Conservation (phyloP, 2,797 vertebrate genomes). For the Gouania willdenowi region DNA sequence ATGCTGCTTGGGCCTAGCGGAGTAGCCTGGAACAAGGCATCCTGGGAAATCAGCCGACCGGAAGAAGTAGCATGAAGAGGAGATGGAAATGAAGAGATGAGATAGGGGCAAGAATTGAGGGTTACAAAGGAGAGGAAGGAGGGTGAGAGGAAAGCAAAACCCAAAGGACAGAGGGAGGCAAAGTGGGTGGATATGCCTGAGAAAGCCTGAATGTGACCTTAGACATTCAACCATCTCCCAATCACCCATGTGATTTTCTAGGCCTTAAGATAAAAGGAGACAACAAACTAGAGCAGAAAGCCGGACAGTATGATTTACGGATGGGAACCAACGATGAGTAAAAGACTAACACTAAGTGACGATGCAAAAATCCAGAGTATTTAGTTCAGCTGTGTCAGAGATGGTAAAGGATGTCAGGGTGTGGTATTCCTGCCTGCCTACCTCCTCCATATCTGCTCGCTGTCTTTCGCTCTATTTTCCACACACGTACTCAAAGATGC, state of each 20-base stretch:
- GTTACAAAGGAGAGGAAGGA: background rate
- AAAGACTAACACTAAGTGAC: constrained; percentile 10
- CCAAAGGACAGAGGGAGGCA: background rate
- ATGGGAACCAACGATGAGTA: too few relatives aligned
- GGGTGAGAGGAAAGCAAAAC: background rate
- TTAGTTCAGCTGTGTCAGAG: constrained; percentile 15
- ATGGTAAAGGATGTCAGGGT: constrained; percentile 51
- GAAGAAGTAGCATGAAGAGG: constrained; percentile 28
- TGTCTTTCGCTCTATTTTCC: constrained; percentile 2
- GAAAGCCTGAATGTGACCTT: too few relatives aligned
- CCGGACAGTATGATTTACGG: constrained; percentile 7
- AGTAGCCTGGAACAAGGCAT: constrained; percentile 83
- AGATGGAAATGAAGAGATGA: constrained; percentile 1
- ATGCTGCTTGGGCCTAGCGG: constrained; percentile 94
- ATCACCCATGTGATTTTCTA: constrained; percentile 12
- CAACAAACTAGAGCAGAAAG: constrained; percentile 15
- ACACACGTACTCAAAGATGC: constrained; percentile 14
- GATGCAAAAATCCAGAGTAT: constrained; percentile 33
- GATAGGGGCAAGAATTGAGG: background rate
- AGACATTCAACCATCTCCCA: constrained; percentile 29
- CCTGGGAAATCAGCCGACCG: constrained; percentile 71
- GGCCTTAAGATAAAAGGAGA: constrained; percentile 14
- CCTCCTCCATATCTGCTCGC: constrained; percentile 29
- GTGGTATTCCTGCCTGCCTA: constrained; percentile 56
- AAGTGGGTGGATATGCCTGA: constrained; percentile 26